phyloP scores from a whole-genome alignment of 1,140 invertebrate genomes.

The Trialeurodes vaporariorum region DNA sequence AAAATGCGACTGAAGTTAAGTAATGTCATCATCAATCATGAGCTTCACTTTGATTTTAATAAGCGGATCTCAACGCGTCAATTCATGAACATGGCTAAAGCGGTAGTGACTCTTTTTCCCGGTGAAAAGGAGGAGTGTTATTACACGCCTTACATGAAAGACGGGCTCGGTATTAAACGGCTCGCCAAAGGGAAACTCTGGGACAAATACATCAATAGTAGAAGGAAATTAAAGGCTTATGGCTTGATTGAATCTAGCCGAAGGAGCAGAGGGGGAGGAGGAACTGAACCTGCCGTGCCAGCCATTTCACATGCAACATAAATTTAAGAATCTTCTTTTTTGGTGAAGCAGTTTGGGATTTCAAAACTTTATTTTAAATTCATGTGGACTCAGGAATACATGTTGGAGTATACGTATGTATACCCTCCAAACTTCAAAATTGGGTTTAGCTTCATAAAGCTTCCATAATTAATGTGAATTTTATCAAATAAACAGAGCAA shows the following conservation, averaged over 20 bases:
- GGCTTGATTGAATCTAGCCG: background rate
- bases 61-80: background rate
- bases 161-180: background rate
- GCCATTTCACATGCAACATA: too few species aligned
- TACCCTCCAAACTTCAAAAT: too few species aligned
- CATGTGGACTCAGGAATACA: too few species aligned
- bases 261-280: background rate
- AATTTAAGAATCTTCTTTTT: too few species aligned
- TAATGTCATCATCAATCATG: background rate
- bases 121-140: background rate
- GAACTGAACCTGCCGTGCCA: too few species aligned
- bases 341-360: too few species aligned
- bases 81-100: background rate
- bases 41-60: background rate
- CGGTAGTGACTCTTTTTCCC: background rate
- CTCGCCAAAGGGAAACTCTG: background rate
- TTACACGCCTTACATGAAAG: background rate
- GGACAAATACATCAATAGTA: background rate
- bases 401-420: too few species aligned
- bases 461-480: too few species aligned
- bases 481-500: too few species aligned
- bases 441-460: too few species aligned
- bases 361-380: too few species aligned
- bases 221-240: background rate
- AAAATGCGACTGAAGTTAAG: background rate